These are phyloP conservation scores for Cylindroiulus punctatus DNA, from an alignment of 2,888 invertebrate species.

Conservation along the genomic window DNA sequence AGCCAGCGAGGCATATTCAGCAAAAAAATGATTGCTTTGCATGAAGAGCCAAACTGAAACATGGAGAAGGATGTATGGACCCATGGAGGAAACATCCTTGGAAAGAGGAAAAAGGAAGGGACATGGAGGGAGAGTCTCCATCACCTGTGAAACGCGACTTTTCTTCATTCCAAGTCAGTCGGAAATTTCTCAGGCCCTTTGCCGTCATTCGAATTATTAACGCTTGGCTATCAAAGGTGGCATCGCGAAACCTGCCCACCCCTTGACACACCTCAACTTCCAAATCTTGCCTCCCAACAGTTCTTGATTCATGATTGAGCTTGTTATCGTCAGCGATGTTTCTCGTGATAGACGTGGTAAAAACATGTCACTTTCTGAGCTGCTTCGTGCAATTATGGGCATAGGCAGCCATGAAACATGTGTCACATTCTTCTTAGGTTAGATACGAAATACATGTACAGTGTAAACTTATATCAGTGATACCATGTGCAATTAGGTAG, in stretches of 20 bases:
- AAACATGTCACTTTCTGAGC: not conserved
- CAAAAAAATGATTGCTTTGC: constrained; percentile 46
- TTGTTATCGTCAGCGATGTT: not conserved
- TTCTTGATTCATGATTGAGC: not conserved
- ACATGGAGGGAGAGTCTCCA: constrained; percentile 16
- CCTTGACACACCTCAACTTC: constrained; percentile 23
- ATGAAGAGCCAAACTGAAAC: constrained; percentile 45
- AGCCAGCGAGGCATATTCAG: constrained; percentile 47
- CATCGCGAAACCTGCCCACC: not conserved
- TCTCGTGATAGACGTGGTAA: not conserved
- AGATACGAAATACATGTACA: too few relatives aligned
- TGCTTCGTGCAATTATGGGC: too few relatives aligned
- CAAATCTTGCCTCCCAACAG: constrained; percentile 34
- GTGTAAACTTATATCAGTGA: too few relatives aligned
- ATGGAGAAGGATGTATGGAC: constrained; percentile 29
- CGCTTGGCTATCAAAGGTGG: constrained; percentile 42
- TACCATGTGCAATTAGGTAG: too few relatives aligned
- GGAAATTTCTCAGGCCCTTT: constrained; percentile 51
- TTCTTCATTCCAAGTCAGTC: constrained; percentile 47
- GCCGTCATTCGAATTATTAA: constrained; percentile 51
- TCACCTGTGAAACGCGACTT: constrained; percentile 50
- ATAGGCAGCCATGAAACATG: too few relatives aligned
- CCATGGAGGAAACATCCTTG: constrained; percentile 31
- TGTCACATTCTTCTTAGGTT: too few relatives aligned
- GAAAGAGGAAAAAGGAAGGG: not conserved